Conservation (phyloP, 2,113 vertebrate species). For the Arizona elegans region DNA sequence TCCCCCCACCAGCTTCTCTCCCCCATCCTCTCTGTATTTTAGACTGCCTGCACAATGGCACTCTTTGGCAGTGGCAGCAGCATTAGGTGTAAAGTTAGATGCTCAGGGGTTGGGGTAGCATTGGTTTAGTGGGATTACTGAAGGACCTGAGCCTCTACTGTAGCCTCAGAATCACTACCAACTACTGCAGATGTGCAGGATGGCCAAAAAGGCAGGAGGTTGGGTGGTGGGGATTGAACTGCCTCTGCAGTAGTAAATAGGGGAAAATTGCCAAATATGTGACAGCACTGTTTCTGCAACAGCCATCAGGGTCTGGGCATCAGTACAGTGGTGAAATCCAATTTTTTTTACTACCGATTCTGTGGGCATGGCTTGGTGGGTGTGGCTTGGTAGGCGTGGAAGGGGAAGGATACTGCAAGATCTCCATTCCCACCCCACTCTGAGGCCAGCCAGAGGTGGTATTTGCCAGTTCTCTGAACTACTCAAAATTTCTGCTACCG, state of each 20-base stretch:
- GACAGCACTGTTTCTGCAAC: neutral
- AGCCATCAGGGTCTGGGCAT: neutral
- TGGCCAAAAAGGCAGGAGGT: neutral
- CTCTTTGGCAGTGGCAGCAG: neutral
- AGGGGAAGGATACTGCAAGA: too few relatives aligned
- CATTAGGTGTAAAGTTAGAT: neutral
- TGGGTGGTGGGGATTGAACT: neutral
- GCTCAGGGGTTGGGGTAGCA: rapidly evolving
- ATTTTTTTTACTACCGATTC: too few relatives aligned
- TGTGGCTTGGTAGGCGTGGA: too few relatives aligned
- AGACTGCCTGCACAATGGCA: neutral
- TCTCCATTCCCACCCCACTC: too few relatives aligned
- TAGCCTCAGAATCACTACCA: neutral
- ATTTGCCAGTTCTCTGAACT: too few relatives aligned
- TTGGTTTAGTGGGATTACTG: neutral
- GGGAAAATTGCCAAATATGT: neutral
- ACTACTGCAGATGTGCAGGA: neutral
- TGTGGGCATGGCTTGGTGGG: too few relatives aligned
- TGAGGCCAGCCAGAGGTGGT: too few relatives aligned
- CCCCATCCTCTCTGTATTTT: neutral
- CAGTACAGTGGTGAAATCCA: too few relatives aligned
- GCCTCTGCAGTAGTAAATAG: neutral
- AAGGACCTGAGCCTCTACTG: neutral
- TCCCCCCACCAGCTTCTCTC: neutral
- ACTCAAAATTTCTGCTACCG: too few relatives aligned